A percentile compares a stretch with the other conserved stretches of the same genome.
Evolutionary conservation across 1,140 invertebrate genomes (phyloP).

Genomic region (Brachionus rotundiformis): DNA sequence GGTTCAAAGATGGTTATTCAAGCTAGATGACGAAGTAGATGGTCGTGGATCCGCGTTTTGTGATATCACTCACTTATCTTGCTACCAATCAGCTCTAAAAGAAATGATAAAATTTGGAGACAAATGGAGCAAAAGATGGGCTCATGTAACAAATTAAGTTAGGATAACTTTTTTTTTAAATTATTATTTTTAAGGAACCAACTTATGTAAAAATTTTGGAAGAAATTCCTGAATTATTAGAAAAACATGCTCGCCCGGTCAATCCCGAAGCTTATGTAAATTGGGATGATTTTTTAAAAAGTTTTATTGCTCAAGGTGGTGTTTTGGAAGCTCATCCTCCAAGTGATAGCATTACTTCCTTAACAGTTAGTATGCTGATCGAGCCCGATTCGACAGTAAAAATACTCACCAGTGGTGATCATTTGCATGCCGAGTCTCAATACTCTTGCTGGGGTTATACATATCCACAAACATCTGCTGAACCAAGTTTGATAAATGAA

Average conservation of each 20-base stretch:
- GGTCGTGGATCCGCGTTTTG: constrained; percentile 62
- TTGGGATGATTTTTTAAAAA: constrained; percentile 59
- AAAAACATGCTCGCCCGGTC: constrained; percentile 56
- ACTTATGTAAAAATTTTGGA: constrained; percentile 62
- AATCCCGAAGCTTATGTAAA: constrained; percentile 58
- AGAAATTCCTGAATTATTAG: constrained; percentile 60
- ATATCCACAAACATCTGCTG: constrained; percentile 62
- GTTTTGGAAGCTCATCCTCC: constrained; percentile 64
- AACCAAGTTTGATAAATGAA: constrained; percentile 59
- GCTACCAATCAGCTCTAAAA: constrained; percentile 62
- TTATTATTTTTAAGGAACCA: constrained; percentile 57
- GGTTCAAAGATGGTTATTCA: constrained; percentile 63
- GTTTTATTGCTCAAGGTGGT: constrained; percentile 62
- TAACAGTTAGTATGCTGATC: constrained; percentile 62
- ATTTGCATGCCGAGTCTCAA: constrained; percentile 62
- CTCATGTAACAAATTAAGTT: constrained; percentile 55
- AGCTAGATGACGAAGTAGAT: constrained; percentile 63
- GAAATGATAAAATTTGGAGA: constrained; percentile 62
- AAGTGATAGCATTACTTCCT: constrained; percentile 60
- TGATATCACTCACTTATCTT: constrained; percentile 60
- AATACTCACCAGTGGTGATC: constrained; percentile 61
- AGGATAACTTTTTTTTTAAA: constrained; percentile 54
- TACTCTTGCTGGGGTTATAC: constrained; percentile 63
- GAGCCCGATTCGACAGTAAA: constrained; percentile 59
- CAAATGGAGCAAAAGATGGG: constrained; percentile 65